Evolutionary conservation across 35 echinoderm and acorn worm genomes (phyloP).

Genomic region (Apostichopus japonicus): DNA sequence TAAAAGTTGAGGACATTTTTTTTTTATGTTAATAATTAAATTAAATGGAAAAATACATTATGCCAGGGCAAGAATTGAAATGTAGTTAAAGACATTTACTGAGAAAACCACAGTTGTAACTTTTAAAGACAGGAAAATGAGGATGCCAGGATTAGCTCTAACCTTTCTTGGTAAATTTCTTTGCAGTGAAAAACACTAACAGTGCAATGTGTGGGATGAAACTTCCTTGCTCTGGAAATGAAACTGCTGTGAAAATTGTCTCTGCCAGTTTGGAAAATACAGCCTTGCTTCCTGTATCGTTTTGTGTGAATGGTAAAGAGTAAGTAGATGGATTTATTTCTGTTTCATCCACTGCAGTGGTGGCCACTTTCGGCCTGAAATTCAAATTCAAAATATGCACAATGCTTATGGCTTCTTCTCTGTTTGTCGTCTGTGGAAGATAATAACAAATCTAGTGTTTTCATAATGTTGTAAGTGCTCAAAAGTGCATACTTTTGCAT

Average conservation of each 20-base stretch:
- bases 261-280: slow-evolving; percentile 50
- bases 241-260: slow-evolving; percentile 8
- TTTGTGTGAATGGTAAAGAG: slow-evolving; percentile 50
- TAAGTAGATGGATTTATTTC: neutral
- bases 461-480: too few species aligned
- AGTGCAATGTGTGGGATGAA: slow-evolving; percentile 22
- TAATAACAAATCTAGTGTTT: too few species aligned
- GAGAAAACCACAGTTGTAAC: neutral
- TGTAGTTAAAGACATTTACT: neutral
- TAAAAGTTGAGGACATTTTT: too few species aligned
- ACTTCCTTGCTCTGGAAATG: neutral
- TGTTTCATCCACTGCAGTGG: too few species aligned
- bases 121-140: neutral
- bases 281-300: neutral
- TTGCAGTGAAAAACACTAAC: neutral
- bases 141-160: too few species aligned
- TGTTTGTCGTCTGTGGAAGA: too few species aligned
- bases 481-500: too few species aligned
- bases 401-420: too few species aligned
- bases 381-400: too few species aligned
- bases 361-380: too few species aligned
- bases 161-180: neutral
- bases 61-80: neutral
- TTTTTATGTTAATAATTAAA: too few species aligned
- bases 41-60: too few species aligned